These are phyloP conservation scores for Tenthredo scrophulariae DNA, from an alignment of 2,888 invertebrate species.

Conservation along the genomic window DNA sequence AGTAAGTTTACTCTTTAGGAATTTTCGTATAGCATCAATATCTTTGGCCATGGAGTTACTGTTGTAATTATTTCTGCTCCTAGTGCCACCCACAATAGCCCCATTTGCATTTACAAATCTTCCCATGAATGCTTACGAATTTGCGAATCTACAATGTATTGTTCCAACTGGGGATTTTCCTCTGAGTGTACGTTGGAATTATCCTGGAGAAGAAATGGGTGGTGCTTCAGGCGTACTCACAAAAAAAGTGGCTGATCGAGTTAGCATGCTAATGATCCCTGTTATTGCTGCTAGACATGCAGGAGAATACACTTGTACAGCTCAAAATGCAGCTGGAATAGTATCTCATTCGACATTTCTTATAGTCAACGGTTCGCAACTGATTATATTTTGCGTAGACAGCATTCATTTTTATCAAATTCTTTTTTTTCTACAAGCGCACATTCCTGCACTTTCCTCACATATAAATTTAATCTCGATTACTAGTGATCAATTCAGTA, in stretches of 20 bases:
- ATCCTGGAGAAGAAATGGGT: conserved; percentile 75
- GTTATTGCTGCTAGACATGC: conserved; percentile 81
- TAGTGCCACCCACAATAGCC: conserved; percentile 76
- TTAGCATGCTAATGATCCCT: conserved; percentile 85
- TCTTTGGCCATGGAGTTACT: conserved; percentile 30
- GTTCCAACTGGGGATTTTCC: conserved; percentile 87
- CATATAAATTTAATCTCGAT: conserved; percentile 27
- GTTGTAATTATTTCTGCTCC: conserved; percentile 55
- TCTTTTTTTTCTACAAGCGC: conserved; percentile 60
- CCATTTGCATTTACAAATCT: conserved; percentile 76
- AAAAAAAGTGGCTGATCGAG: conserved; percentile 79
- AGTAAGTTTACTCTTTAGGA: conserved; percentile 8
- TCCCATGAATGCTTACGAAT: conserved; percentile 82
- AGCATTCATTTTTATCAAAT: conserved; percentile 42
- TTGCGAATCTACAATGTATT: conserved; percentile 81
- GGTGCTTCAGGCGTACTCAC: conserved; percentile 75
- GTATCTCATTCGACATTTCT: conserved; percentile 76
- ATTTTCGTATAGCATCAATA: conserved; percentile 23
- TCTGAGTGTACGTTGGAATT: conserved; percentile 87
- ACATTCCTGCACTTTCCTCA: conserved; percentile 54
- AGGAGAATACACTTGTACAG: conserved; percentile 79
- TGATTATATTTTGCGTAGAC: conserved; percentile 49
- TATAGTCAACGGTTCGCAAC: conserved; percentile 78
- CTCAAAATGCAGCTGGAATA: conserved; percentile 77
- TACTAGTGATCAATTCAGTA: conserved; percentile 28